Evolutionary conservation across 2,797 vertebrate species (phyloP).

Genomic region (Phalloptychus januarius): DNA sequence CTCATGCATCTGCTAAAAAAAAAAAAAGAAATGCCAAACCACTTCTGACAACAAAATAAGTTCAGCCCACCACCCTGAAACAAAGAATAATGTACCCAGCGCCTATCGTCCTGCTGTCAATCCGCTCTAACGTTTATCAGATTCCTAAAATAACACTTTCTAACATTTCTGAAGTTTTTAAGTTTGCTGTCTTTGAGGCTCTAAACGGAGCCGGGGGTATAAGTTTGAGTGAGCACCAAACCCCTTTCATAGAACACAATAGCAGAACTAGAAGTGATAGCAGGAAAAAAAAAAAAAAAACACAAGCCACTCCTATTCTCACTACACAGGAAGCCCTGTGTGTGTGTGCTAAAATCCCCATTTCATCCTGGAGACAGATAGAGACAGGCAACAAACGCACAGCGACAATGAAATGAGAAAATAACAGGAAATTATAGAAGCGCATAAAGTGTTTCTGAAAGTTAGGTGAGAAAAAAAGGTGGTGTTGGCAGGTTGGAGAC

Average conservation of each 20-base stretch:
- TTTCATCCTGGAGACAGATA: slow-evolving; percentile 9
- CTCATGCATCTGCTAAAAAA: slow-evolving; percentile 17
- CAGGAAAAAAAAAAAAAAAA: slow-evolving; percentile 10
- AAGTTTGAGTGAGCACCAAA: not conserved
- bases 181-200: not conserved
- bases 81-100: not conserved
- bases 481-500: not conserved
- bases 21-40: not conserved
- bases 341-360: slow-evolving; percentile 30
- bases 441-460: not conserved
- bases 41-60: not conserved
- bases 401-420: not conserved
- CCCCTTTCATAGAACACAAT: slow-evolving; percentile 5
- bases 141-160: not conserved
- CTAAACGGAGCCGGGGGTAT: not conserved
- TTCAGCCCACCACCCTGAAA: slow-evolving; percentile 14
- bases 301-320: slow-evolving; percentile 61
- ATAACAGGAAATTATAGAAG: slow-evolving; percentile 29
- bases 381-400: not conserved
- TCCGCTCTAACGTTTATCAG: not conserved
- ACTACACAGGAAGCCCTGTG: slow-evolving; percentile 56
- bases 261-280: slow-evolving; percentile 50
- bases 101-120: not conserved
- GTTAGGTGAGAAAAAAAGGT: not conserved
- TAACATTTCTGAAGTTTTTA: slow-evolving; percentile 6